Conservation (phyloP, 2,888 invertebrate genomes). For the Catocala sponsa region DNA sequence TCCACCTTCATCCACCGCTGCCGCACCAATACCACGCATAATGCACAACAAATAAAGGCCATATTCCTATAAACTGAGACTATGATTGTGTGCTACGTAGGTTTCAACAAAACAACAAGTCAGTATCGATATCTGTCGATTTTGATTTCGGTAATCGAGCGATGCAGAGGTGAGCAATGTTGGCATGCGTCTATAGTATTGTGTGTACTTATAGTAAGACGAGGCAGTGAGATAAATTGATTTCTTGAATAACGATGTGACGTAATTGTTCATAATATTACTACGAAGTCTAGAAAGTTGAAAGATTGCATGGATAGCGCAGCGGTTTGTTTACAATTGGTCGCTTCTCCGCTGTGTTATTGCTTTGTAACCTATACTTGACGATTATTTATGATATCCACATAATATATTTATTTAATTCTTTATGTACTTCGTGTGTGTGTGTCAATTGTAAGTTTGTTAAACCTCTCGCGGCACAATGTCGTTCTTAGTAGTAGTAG, state of each 20-base stretch:
- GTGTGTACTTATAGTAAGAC: constrained; percentile 33
- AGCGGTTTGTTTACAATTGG: background rate
- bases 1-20: constrained; percentile 40
- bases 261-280: constrained; percentile 6
- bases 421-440: no score
- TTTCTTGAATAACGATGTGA: constrained; percentile 12
- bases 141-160: constrained; percentile 76
- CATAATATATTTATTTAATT: no score
- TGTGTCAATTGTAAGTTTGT: no score
- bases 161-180: constrained; percentile 45
- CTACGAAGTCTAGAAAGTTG: background rate
- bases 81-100: constrained; percentile 50
- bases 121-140: constrained; percentile 77
- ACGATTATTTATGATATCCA: no score
- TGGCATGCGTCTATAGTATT: constrained; percentile 30
- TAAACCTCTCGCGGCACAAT: no score
- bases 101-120: constrained; percentile 67
- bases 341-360: no score
- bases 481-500: no score
- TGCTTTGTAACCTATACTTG: no score
- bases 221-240: constrained; percentile 31
- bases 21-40: constrained; percentile 42
- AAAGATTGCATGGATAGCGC: background rate
- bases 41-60: constrained; percentile 23
- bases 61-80: constrained; percentile 25